Base-by-base conservation (phyloP, 1,140 invertebrate genomes). In the Drosophila nannoptera region DNA sequence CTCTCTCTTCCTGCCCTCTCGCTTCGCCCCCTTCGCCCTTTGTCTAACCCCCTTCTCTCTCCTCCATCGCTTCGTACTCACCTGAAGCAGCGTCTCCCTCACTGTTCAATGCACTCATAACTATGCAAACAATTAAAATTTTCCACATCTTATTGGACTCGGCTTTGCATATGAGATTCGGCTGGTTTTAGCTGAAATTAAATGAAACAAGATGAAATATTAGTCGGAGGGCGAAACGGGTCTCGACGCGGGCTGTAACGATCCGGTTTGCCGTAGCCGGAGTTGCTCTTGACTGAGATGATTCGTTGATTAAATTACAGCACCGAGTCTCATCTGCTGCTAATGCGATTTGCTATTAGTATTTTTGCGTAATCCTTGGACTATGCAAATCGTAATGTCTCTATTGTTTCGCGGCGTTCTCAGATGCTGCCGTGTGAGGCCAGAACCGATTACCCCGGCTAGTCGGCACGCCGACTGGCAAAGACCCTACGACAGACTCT, bases 131-230 rank as follows among this genome's bases (percentile, higher is more conserved):
- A 22, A 83, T 16, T 35, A 87, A 43, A 54, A 87, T 16, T 68
- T 82, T 87, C 82, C 82, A 87, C 82, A 87, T 87, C n/a, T 70
- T 86, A 68, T 52, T 56, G 14, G 32, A 54, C 53, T 77, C 50
- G 65, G 58, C 69, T 80, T 69, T 52, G 69, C 69, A 14, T 43
- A 52, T 35, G 11, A 45, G 69, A 52, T 53, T 82, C 46, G 55
- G 7, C 60, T 52, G 48, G 3, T 62, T 68, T 7, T 14, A 53
- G 61, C 56, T 62, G 50, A 50, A 66, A 59, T 4, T 45, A 59
- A 40, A 14, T 48, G 50, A 66, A 38, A 50, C 6, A 53, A 61
- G 46, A 36, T 31, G 42, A 33, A 53, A 64, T 54, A 6, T 42
- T 14, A 43, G 5, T 61, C n/a, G 9, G 12, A 8, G 22, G 22